phyloP scores from a whole-genome alignment of 2,113 vertebrate genomes.

The Chrysochloris asiatica region DNA sequence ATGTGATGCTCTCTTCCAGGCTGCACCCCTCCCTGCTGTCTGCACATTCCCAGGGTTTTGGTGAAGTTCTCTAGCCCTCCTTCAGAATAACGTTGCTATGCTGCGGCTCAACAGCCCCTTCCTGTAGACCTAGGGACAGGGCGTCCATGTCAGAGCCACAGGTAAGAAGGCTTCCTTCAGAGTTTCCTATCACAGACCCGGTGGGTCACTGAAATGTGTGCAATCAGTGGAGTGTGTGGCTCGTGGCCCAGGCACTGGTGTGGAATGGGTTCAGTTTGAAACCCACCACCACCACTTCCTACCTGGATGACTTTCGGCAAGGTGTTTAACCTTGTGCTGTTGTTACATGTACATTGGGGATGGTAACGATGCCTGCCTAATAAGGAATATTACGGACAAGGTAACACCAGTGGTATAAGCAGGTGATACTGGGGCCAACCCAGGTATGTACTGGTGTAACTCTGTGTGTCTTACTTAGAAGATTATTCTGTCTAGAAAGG shows the following conservation, averaged over 20 bases:
- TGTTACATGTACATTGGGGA: not conserved
- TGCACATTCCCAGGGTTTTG: constrained; percentile 81
- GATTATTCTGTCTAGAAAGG: not conserved
- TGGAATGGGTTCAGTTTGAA: not conserved
- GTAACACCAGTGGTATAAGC: not conserved
- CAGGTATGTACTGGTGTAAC: not conserved
- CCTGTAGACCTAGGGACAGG: constrained; percentile 73
- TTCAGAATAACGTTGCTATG: constrained; percentile 70
- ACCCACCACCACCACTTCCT: not conserved
- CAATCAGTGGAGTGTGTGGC: not conserved
- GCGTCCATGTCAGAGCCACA: constrained; percentile 80
- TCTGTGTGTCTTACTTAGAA: not conserved
- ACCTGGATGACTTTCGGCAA: not conserved
- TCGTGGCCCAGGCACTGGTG: not conserved
- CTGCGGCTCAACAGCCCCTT: constrained; percentile 79
- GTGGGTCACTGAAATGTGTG: not conserved
- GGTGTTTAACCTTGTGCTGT: too few species aligned
- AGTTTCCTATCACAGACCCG: not conserved
- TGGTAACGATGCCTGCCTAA: not conserved
- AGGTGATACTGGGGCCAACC: too few species aligned
- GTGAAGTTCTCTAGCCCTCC: constrained; percentile 74
- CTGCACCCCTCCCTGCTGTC: constrained; percentile 62
- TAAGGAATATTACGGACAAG: not conserved
- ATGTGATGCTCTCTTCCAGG: constrained; percentile 70
- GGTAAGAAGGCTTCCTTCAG: constrained; percentile 67